Conservation (phyloP, 1,140 invertebrate species). For the Leptinotarsa undecemlineata region DNA sequence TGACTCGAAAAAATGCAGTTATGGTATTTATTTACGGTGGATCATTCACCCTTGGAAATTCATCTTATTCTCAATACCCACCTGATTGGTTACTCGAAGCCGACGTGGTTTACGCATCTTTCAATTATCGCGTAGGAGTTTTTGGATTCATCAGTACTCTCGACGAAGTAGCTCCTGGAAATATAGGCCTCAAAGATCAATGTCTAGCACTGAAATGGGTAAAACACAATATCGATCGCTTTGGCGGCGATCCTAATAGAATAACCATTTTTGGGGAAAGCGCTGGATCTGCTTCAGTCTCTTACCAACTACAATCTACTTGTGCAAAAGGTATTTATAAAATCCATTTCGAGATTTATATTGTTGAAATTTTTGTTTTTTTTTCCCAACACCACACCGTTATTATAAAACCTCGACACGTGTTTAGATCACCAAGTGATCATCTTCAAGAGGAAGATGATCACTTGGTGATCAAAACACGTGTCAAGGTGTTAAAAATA, state of each 20-base stretch:
- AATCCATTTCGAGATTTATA: too few species aligned
- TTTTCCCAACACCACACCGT: too few species aligned
- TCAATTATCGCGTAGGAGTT: constrained; percentile 72
- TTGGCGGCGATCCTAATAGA: constrained; percentile 71
- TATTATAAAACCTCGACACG: too few species aligned
- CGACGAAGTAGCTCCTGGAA: constrained; percentile 65
- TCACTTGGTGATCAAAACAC: too few species aligned
- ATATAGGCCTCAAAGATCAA: constrained; percentile 72
- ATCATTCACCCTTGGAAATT: constrained; percentile 66
- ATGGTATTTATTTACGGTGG: constrained; percentile 76
- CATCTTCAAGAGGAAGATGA: too few species aligned
- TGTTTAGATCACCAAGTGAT: too few species aligned
- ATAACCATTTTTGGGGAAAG: constrained; percentile 72
- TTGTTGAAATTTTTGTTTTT: too few species aligned
- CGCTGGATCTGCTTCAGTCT: constrained; percentile 66
- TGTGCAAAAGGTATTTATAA: constrained; percentile 58
- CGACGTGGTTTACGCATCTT: constrained; percentile 68
- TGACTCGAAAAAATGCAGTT: constrained; percentile 11
- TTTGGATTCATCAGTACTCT: constrained; percentile 59
- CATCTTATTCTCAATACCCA: constrained; percentile 64
- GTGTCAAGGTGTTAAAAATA: too few species aligned
- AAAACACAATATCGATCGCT: constrained; percentile 66
- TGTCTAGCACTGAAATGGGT: constrained; percentile 72
- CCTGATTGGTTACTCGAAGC: constrained; percentile 68
- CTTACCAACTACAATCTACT: constrained; percentile 69